These are phyloP conservation scores for Oriolus oriolus DNA, from an alignment of 2,113 vertebrate species.

Conservation along the genomic window DNA sequence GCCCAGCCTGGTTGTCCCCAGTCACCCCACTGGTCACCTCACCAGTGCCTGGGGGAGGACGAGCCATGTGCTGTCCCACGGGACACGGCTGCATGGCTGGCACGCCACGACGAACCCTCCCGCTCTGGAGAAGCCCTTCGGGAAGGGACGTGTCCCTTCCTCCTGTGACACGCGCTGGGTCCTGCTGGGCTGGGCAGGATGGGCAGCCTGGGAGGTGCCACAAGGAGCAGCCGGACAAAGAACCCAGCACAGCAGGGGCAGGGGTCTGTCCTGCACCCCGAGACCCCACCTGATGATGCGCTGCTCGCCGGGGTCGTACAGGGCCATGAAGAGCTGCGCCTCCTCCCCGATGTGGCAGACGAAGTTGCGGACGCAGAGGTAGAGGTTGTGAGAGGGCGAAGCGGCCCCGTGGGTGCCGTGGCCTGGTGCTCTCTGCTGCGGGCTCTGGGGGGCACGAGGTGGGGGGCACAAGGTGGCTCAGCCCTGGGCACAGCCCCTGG, in stretches of 20 bases:
- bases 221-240: not conserved
- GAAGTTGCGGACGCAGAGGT: constrained; percentile 59
- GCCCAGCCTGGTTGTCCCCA: not conserved
- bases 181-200: not conserved
- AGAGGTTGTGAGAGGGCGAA: constrained; percentile 43
- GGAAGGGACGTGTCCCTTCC: not conserved
- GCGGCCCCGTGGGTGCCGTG: not conserved
- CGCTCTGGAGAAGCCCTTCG: not conserved
- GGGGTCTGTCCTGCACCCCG: rapidly evolving
- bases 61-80: rapidly evolving
- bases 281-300: constrained; percentile 45
- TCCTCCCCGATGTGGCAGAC: constrained; percentile 66
- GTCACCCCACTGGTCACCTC: not conserved
- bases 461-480: rapidly evolving
- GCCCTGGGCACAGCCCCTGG: not conserved
- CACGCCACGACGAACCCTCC: rapidly evolving
- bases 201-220: rapidly evolving
- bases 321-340: constrained; percentile 59
- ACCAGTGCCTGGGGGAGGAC: not conserved
- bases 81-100: rapidly evolving
- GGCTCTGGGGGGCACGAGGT: not conserved
- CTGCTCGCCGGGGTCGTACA: constrained; percentile 55
- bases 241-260: rapidly evolving
- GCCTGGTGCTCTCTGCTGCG: not conserved
- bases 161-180: rapidly evolving